phyloP scores from a whole-genome alignment of 2,797 vertebrate genomes.

The Tokudaia tokunoshimensis region DNA sequence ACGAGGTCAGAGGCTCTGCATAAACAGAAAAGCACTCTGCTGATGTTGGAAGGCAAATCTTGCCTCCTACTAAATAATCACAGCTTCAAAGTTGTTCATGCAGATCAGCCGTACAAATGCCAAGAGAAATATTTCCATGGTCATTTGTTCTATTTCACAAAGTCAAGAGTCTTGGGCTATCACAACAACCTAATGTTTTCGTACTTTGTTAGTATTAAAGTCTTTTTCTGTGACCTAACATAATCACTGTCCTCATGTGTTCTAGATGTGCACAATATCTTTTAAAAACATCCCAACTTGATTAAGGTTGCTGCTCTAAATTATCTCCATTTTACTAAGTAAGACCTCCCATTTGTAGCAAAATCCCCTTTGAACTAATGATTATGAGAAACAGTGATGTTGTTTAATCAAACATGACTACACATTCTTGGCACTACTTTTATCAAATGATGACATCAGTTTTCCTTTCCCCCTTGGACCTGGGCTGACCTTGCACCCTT shows the following conservation, averaged over 20 bases:
- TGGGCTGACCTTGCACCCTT: background rate
- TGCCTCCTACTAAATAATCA: constrained; percentile 58
- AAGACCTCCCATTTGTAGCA: background rate
- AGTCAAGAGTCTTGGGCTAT: constrained; percentile 30
- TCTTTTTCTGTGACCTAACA: background rate
- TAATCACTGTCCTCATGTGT: background rate
- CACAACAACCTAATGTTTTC: constrained; percentile 46
- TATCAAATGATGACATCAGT: background rate
- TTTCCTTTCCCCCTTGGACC: background rate
- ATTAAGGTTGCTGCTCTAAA: background rate
- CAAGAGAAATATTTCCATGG: constrained; percentile 73
- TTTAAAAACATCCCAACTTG: constrained; percentile 9
- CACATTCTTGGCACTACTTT: background rate
- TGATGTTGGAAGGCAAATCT: constrained; percentile 34
- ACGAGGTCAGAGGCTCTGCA: background rate
- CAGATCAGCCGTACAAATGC: constrained; percentile 40
- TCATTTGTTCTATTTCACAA: constrained; percentile 66
- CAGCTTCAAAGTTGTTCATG: constrained; percentile 50
- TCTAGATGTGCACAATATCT: background rate
- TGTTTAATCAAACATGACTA: background rate
- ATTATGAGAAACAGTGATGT: background rate
- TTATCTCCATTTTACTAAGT: background rate
- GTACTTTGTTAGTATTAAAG: constrained; percentile 36
- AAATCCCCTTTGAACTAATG: constrained; percentile 15
- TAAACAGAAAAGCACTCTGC: constrained; percentile 18